Base-by-base conservation (phyloP, 35 echinoderm and acorn worm genomes). In the Strongylocentrotus purpuratus region DNA sequence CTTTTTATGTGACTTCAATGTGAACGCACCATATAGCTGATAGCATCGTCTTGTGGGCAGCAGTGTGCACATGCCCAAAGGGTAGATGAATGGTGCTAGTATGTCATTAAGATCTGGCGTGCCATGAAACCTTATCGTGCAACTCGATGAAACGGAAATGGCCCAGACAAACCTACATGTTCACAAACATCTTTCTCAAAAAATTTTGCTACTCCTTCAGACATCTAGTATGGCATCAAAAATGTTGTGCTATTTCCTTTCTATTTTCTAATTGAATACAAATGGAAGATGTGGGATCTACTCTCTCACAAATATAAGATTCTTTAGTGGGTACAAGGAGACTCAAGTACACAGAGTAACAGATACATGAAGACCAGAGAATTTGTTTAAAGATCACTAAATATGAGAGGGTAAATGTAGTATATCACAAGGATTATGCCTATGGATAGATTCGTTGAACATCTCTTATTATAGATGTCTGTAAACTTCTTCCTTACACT, bases 41-140 rank as follows among this genome's bases (percentile, higher is more conserved):
- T 55, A 55, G 50, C 50, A 55, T 55, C 50, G 15, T 10, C 10
- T 15, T 11, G 50, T 78, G 65, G 7, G 65, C 20, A 78, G 65
- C 65, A 78, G 65, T 78, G 15, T 78, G 65, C 6, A 78, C 45
- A 14, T 45, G 87, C 87, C 87, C 33, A 2, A 45, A 31, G 87
- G 87, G 87, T 33, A 18, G 14, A 45, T 33, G 87, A 89, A 46
- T 45, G 87, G 87, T 25, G 33, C 32, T 25, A 31, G 45, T 46
- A 89, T 46, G 87, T 89, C 87, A 33, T 33, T 25, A 89, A 45
- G 33, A 46, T 7, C 33, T 89, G 87, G 87, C 32, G 32, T 89
- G 87, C 33, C 87, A 46, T 89, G 31, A 89, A 33, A 89, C 32
- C n/a, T 46, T 45, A 13, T 89, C 87, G 33, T 89, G 87, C 87